Evolutionary conservation across 2,888 invertebrate genomes (phyloP), one percentile per base, ranked within the genome.

Genomic region (Eupithecia insigniata): DNA sequence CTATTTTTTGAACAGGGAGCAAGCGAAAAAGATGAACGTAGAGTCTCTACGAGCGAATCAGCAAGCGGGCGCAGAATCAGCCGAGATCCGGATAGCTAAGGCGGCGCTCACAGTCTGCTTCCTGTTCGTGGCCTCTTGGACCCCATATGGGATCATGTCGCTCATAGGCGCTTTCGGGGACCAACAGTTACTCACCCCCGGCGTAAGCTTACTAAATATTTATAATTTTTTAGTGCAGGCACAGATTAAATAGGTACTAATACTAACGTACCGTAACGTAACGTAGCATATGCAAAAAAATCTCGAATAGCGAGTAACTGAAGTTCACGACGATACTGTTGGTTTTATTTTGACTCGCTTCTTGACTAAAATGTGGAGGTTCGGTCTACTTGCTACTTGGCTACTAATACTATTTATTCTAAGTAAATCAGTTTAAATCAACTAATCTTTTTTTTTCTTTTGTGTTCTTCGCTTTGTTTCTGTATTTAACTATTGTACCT

Each of bases 21-120:
- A 94, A 88, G 98, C 98, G 0, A 98, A 97, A 85, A 98, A 98
- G 90, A 98, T 98, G 98, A 98, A 98, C 84, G 97, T 98, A 0
- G 97, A 98, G 83, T 98, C 98, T 1, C 91, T 98, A 43, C 95
- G 97, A 83, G 94, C 96, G 76, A 96, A 97, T 89, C 96, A 96
- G 86, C 95, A 95, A 79, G 94, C 96, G 69, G 94, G 95, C 69
- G 95, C 96, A 58, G 95, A 97, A 79, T 97, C 97, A 0, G 97
- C 97, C 0, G 98, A 98, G 87, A 96, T 98, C 79, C 95, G 97
- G 80, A 98, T 98, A 83, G 98, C 98, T 0, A 98, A 98, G 85
- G 97, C 98, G 14, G 98, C 98, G 3, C 97, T 98, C 61, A 97
- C 98, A 0, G 96, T 98, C 60, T 97, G 98, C 83, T 98, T 97